Evolutionary conservation across 2,888 invertebrate species (phyloP).

Genomic region (Parasteatoda lunata): DNA sequence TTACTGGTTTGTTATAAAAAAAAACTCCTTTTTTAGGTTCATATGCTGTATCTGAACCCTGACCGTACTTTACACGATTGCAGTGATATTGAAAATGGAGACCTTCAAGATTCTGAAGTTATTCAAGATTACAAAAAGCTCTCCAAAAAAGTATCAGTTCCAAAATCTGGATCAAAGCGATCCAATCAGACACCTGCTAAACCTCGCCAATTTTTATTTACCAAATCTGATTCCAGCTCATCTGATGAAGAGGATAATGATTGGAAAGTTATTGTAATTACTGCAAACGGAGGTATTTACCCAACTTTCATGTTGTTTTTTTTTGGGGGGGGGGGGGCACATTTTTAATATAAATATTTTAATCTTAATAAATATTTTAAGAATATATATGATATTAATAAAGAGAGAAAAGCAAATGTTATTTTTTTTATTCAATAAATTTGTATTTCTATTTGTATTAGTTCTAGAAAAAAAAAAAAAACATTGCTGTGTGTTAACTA

Average conservation of each 20-base stretch:
- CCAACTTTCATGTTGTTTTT: background rate
- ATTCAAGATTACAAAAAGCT: conserved; percentile 83
- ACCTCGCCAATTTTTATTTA: conserved; percentile 80
- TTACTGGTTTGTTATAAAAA: too few relatives aligned
- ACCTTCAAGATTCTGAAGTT: conserved; percentile 83
- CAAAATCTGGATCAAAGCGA: conserved; percentile 58
- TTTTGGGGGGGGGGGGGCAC: background rate
- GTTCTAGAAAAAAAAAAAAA: too few relatives aligned
- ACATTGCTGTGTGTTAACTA: too few relatives aligned
- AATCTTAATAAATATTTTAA: too few relatives aligned
- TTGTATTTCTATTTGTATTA: too few relatives aligned
- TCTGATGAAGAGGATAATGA: conserved; percentile 76
- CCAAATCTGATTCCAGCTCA: conserved; percentile 73
- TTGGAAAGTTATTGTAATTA: conserved; percentile 80
- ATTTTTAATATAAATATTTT: background rate
- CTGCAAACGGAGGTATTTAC: conserved; percentile 77
- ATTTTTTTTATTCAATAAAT: too few relatives aligned
- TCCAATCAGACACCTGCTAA: conserved; percentile 78
- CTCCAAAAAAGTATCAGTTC: conserved; percentile 68
- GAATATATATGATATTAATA: too few relatives aligned
- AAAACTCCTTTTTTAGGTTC: conserved; percentile 76
- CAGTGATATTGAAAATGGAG: conserved; percentile 81
- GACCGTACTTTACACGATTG: conserved; percentile 87
- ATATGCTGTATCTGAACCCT: conserved; percentile 84
- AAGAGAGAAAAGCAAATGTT: too few relatives aligned